A percentile compares a stretch with the other conserved stretches of the same genome.
Conservation (phyloP, 2,797 vertebrate genomes). For the Morelia viridis region DNA sequence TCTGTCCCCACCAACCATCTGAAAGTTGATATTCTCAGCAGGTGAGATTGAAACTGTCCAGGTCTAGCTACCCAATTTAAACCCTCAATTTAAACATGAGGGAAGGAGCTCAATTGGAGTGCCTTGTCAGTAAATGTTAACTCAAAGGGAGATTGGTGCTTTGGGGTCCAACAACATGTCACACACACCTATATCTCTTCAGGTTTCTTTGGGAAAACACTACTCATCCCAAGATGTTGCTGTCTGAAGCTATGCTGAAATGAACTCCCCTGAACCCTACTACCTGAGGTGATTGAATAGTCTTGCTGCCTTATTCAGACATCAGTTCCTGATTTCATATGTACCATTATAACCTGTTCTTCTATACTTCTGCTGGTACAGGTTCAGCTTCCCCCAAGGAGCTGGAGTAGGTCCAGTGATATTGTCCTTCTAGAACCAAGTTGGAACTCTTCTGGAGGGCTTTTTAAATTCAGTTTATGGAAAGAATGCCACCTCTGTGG, state of each 20-base stretch:
- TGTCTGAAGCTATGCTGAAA: not conserved
- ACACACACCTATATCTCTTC: not conserved
- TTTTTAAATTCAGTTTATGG: not conserved
- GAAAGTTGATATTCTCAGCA: conserved; percentile 69
- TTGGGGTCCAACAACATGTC: not conserved
- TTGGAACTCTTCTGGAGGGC: not conserved
- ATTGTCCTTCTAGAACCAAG: not conserved
- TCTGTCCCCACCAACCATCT: conserved; percentile 49
- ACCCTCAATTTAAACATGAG: not conserved
- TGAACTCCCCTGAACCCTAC: not conserved
- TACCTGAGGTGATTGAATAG: not conserved
- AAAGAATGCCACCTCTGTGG: not conserved
- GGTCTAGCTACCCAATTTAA: conserved; percentile 57
- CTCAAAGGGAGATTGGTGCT: not conserved
- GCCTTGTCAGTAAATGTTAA: not conserved
- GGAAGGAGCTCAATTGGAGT: rapidly evolving
- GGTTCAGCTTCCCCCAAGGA: not conserved
- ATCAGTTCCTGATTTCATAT: not conserved
- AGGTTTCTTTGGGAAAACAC: not conserved
- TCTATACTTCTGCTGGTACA: not conserved
- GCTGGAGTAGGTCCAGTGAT: not conserved
- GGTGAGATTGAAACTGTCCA: conserved; percentile 76
- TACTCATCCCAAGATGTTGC: not conserved
- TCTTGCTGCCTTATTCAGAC: not conserved
- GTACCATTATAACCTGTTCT: not conserved